Evolutionary conservation across 2,113 vertebrate species (phyloP).

Genomic region (Micromys minutus): DNA sequence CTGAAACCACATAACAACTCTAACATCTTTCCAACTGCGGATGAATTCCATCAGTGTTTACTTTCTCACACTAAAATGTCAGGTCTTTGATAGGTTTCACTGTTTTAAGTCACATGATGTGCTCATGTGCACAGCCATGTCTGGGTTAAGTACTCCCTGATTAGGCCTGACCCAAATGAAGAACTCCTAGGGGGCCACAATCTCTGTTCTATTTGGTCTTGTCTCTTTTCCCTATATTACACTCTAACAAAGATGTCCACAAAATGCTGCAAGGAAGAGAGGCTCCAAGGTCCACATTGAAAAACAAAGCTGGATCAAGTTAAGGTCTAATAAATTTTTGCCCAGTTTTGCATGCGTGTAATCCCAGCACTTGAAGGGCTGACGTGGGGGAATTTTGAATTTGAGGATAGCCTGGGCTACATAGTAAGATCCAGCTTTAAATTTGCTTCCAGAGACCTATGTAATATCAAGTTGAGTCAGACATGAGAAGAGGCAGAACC

Average conservation of each 20-base stretch:
- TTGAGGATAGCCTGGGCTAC: neutral
- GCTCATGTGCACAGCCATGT: neutral
- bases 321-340: neutral
- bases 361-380: neutral
- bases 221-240: neutral
- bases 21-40: neutral
- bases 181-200: accelerated
- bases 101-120: neutral
- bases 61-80: neutral
- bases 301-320: neutral
- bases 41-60: neutral
- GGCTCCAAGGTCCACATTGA: neutral
- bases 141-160: neutral
- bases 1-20: neutral
- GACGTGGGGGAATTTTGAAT: neutral
- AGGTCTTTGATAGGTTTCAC: neutral
- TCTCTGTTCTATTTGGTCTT: neutral
- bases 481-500: accelerated
- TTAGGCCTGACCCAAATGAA: neutral
- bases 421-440: neutral
- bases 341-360: neutral
- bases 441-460: neutral
- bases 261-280: too few species aligned
- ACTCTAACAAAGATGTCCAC: too few species aligned
- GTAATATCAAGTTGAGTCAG: neutral